phyloP scores from a whole-genome alignment of 2,797 vertebrate species.

The Rhynchotus rufescens region DNA sequence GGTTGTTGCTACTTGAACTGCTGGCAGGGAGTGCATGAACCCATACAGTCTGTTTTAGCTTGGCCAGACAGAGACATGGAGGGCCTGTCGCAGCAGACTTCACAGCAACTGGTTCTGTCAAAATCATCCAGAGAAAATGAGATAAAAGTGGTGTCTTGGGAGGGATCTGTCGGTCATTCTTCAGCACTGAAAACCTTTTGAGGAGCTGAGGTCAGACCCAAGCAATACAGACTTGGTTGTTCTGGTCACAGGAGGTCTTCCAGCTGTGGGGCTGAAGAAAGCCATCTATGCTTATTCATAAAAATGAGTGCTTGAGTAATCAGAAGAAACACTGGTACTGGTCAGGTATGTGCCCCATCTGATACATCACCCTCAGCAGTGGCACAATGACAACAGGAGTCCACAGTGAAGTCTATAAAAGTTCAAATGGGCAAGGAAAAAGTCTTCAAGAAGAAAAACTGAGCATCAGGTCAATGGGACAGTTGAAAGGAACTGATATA shows the following conservation, averaged over 20 bases:
- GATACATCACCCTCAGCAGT: not conserved
- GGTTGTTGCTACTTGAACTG: no score
- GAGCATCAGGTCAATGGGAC: not conserved
- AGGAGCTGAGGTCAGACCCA: not conserved
- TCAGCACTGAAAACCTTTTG: no score
- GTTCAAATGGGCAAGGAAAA: not conserved
- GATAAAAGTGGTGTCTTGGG: no score
- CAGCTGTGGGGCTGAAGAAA: not conserved
- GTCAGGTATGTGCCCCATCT: accelerated
- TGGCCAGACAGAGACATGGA: no score
- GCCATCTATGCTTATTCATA: not conserved
- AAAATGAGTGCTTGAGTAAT: not conserved
- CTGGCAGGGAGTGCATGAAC: no score
- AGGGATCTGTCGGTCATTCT: no score
- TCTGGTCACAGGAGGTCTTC: not conserved
- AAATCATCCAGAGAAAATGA: no score
- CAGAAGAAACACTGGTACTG: not conserved
- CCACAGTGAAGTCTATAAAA: not conserved
- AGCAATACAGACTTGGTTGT: not conserved
- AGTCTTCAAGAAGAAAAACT: not conserved
- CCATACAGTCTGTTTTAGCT: no score
- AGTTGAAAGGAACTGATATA: not conserved
- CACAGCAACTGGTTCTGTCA: no score
- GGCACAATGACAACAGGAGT: not conserved
- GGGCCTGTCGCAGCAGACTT: no score